Conservation (phyloP, 2,113 vertebrate genomes). For the Forbesichthys agassizii region DNA sequence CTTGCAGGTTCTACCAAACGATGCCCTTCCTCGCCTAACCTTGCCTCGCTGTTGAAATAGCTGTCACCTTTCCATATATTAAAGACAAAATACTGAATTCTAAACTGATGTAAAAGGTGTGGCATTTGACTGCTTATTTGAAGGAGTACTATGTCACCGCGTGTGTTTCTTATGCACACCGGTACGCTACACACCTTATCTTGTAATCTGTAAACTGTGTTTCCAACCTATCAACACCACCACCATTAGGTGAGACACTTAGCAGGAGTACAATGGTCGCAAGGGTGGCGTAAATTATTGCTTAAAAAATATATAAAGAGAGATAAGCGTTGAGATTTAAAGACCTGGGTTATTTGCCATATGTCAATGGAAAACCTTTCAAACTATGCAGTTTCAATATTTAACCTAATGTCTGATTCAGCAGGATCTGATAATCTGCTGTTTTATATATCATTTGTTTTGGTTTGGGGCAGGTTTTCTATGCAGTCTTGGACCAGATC, state of each 20-base stretch:
- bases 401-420: conserved; percentile 6
- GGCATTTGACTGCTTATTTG: no score
- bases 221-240: conserved; percentile 1
- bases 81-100: no score
- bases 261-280: neutral
- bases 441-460: conserved; percentile 27
- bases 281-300: neutral
- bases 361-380: neutral
- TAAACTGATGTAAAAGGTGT: no score
- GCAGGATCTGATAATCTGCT: neutral
- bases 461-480: conserved; percentile 84
- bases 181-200: neutral
- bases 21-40: no score
- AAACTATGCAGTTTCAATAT: neutral
- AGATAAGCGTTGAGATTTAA: neutral
- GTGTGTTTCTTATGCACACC: neutral
- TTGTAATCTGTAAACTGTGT: neutral
- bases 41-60: no score
- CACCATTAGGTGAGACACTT: neutral
- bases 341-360: neutral
- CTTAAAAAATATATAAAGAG: neutral
- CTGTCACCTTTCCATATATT: no score
- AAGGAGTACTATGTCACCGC: neutral
- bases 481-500: conserved; percentile 92
- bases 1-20: no score